Base-by-base conservation (phyloP, 2,888 invertebrate genomes). In the Pseudococcus longispinus region DNA sequence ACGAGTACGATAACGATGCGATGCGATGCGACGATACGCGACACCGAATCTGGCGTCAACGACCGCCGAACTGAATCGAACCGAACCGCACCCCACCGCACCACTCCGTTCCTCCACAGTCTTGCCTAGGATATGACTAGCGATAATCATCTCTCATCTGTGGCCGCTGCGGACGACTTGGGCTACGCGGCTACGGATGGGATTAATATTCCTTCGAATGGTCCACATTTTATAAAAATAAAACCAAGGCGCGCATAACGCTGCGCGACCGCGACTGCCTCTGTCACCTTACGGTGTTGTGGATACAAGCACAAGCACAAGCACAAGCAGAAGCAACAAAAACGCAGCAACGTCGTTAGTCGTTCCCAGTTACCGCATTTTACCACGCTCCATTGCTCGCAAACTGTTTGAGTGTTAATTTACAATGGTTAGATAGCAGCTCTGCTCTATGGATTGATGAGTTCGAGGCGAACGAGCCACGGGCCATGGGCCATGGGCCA, bases 361-460 rank as follows among this genome's bases (percentile, higher is more conserved):
- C 15, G 83, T 70, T 29, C 13, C 9, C 23, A 4, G 51, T 55
- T 29, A 23, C 37, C 37, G n/a, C n/a, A 37, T 9, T 37, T 37
- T 37, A 37, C 32, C 84, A 84, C 55, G 84, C 84, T 60, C 37
- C 37, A 84, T 84, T 37, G 84, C 42, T 42, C 77, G 11, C 42
- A 13, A 80, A 42, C 42, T 51, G 37, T 37, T 37, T 37, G 9
- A 15, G 20, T 37, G 77, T 80, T 80, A 80, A 80, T 42, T 80
- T 80, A 80, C 42, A 37, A 80, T 80, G 77, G 77, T 80, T 80
- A 42, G 42, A 37, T 6, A 32, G 32, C 32, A 32, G 32, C 32
- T 32, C 32, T 32, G n/a, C 51, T 42, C 77, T 80, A 80, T 42
- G 37, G 42, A 80, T 42, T 80, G 77, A 80, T 80, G 77, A 23